These are phyloP conservation scores for Alcis repandata DNA, from an alignment of 2,888 invertebrate species.

Conservation along the genomic window DNA sequence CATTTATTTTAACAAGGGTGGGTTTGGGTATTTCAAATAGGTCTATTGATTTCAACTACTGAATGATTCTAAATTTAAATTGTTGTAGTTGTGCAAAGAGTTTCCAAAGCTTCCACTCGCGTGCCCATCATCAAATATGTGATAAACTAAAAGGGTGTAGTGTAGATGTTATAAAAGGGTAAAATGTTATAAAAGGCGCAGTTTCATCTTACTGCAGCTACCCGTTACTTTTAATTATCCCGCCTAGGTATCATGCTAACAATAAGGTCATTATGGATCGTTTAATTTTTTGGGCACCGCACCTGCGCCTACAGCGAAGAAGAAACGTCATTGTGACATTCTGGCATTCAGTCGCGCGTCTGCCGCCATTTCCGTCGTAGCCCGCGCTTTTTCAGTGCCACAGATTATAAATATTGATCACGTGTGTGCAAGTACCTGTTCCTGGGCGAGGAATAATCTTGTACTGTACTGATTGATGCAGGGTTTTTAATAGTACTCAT, in stretches of 20 bases:
- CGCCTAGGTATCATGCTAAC: slow-evolving; percentile 19
- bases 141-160: too few relatives aligned
- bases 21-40: not conserved
- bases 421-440: slow-evolving; percentile 8
- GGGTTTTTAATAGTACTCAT: slow-evolving; percentile 1
- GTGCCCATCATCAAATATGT: too few relatives aligned
- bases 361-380: slow-evolving; percentile 63
- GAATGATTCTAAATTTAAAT: too few relatives aligned
- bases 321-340: slow-evolving; percentile 29
- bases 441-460: slow-evolving; percentile 21
- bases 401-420: slow-evolving; percentile 70
- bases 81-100: too few relatives aligned
- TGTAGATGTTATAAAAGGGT: too few relatives aligned
- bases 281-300: slow-evolving; percentile 40
- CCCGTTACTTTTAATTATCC: slow-evolving; percentile 11
- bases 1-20: slow-evolving; percentile 42
- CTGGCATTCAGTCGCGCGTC: slow-evolving; percentile 71
- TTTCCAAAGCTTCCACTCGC: too few relatives aligned
- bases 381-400: slow-evolving; percentile 50
- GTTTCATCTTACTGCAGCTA: not conserved
- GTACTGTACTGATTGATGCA: slow-evolving; percentile 39
- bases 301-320: slow-evolving; percentile 48
- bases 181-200: not conserved
- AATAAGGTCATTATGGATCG: slow-evolving; percentile 41
- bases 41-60: too few relatives aligned